These are phyloP conservation scores for Arvicanthis niloticus DNA, from an alignment of 2,113 vertebrate genomes.

Conservation along the genomic window DNA sequence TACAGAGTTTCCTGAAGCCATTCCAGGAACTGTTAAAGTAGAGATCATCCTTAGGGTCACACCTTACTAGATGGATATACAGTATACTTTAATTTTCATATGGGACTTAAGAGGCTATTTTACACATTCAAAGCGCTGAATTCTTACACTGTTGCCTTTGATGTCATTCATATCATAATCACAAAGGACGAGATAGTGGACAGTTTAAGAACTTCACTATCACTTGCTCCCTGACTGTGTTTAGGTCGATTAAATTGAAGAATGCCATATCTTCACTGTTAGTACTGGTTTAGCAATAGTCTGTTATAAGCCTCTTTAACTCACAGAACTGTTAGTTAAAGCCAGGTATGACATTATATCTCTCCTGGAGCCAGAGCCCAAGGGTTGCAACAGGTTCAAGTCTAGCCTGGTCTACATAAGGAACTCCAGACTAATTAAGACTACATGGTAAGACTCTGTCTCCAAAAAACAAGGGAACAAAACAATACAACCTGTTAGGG, in stretches of 20 bases:
- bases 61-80: background rate
- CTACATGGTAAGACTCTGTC: background rate
- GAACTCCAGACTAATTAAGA: too few relatives aligned
- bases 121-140: background rate
- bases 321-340: background rate
- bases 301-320: background rate
- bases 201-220: background rate
- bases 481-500: background rate
- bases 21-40: constrained; percentile 29
- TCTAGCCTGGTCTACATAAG: background rate
- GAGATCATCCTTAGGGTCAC: background rate
- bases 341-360: background rate
- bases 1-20: constrained; percentile 18
- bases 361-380: background rate
- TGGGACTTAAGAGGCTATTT: background rate
- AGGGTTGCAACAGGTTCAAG: background rate
- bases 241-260: background rate
- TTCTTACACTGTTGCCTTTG: background rate
- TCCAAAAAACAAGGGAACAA: background rate
- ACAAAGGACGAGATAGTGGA: background rate
- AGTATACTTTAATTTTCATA: background rate
- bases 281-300: background rate
- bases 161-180: background rate
- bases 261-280: background rate
- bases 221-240: background rate